Conservation (phyloP, 2,888 invertebrate species). For the Pilophorus perplexus region DNA sequence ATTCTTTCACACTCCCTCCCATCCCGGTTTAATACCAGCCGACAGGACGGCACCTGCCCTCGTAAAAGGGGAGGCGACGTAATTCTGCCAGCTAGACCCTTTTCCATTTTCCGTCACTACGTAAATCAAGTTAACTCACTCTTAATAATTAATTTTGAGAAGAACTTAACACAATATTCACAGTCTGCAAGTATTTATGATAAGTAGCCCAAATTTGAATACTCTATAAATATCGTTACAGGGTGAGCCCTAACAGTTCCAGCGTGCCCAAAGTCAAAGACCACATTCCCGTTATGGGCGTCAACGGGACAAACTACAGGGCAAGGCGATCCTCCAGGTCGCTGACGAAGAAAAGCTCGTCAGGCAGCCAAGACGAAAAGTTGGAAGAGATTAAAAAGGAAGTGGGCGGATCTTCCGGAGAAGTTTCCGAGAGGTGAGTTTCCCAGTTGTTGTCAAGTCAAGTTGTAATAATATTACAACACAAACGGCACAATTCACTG, state of each 20-base stretch:
- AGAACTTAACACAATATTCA: no score
- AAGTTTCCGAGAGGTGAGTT: constrained; percentile 30
- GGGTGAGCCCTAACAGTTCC: constrained; percentile 22
- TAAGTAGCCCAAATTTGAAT: no score
- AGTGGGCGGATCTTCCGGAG: constrained; percentile 30
- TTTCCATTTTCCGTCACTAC: no score
- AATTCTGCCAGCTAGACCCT: no score
- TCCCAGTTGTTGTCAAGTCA: not conserved
- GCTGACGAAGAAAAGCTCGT: constrained; percentile 35
- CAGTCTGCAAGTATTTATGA: no score
- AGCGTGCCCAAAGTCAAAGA: constrained; percentile 41
- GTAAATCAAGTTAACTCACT: no score
- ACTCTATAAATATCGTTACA: no score
- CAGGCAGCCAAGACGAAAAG: constrained; percentile 43
- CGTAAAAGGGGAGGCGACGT: no score
- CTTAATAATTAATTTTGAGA: no score
- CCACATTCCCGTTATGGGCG: constrained; percentile 20
- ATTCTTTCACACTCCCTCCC: no score
- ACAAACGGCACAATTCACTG: not conserved
- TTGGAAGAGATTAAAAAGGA: constrained; percentile 48
- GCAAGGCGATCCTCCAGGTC: constrained; percentile 33
- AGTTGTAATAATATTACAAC: not conserved
- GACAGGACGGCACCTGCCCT: no score
- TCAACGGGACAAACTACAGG: constrained; percentile 33
- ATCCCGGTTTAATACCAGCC: no score